These are phyloP conservation scores for Cyclophora punctaria DNA, from an alignment of 2,888 invertebrate species.

Conservation along the genomic window DNA sequence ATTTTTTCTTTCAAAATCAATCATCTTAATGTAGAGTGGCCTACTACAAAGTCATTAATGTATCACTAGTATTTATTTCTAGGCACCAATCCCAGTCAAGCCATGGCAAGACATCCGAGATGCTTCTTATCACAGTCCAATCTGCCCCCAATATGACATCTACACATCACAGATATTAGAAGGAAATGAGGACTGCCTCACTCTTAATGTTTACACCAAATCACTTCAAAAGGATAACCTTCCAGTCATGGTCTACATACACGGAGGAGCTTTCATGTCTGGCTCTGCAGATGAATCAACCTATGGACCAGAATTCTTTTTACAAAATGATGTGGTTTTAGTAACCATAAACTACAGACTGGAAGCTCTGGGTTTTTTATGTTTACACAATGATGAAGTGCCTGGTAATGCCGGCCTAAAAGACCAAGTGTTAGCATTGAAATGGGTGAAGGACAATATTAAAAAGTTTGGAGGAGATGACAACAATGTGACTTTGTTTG, in stretches of 20 bases:
- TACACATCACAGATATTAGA: constrained; percentile 22
- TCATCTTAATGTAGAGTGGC: too few relatives aligned
- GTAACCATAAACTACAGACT: constrained; percentile 60
- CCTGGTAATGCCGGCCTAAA: constrained; percentile 58
- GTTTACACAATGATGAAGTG: constrained; percentile 39
- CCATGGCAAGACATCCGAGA: constrained; percentile 45
- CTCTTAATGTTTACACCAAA: constrained; percentile 47
- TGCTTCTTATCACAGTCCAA: constrained; percentile 42
- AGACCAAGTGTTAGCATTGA: constrained; percentile 47
- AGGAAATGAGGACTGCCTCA: constrained; percentile 51
- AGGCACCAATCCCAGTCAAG: constrained; percentile 46
- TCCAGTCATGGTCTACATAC: constrained; percentile 62
- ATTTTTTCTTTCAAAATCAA: too few relatives aligned
- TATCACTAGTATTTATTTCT: constrained; percentile 5
- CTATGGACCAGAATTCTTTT: constrained; percentile 49
- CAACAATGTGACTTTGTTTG: constrained; percentile 51
- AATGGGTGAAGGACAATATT: constrained; percentile 48
- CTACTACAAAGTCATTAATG: too few relatives aligned
- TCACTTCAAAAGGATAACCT: constrained; percentile 25
- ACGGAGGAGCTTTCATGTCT: constrained; percentile 51
- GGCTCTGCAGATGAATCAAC: constrained; percentile 46
- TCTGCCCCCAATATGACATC: constrained; percentile 50
- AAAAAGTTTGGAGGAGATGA: constrained; percentile 46
- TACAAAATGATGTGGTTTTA: constrained; percentile 50
- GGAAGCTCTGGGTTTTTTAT: constrained; percentile 37